Evolutionary conservation across 2,888 invertebrate genomes (phyloP), one percentile per base, ranked within the genome.

Genomic region (Amphiduros pacificus): DNA sequence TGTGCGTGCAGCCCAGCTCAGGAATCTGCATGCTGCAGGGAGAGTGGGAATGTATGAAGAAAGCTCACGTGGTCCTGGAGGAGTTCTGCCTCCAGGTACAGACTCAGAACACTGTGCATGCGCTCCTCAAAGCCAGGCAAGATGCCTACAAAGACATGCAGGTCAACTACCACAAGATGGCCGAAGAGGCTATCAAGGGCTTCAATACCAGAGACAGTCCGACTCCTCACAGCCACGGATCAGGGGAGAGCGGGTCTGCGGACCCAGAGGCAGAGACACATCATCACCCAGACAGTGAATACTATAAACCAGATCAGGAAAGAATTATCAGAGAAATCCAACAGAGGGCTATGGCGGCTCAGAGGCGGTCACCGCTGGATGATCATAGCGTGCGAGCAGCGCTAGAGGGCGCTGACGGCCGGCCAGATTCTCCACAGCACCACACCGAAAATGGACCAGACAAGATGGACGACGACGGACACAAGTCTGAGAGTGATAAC

Each of bases 41-140:
- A 26, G 64, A 67, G 29, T 67, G 67, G 67, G 61, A 64, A 55
- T 66, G 67, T 49, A 57, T 67, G 48, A 67, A 65, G 53, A 65
- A 65, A 40, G 67, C 67, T 4, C 66, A 67, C 36, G 32, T 55
- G 24, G 55, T 66, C 6, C 52, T 66, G 4, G 66, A 66, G 54
- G 63, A 63, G 52, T 40, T 63, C 24, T 61, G 60, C 56, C 61
- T 61, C 40, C 54, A 62, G 6, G 66, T 55, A 2, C 63, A 64
- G 49, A 56, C 61, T 14, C 63, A 66, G 60, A 29, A 53, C 20
- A 26, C 28, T 53, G 54, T 31, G 27, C 31, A 29, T 17, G 32
- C 52, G 14, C 27, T 53, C 2, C 28, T 59, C 41, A 41, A 36
- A 22, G 44, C 44, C n/a, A 5, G 44, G n/a, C 44, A 44, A 44